Conservation (phyloP, 2,113 vertebrate species). For the Oncorhynchus kisutch region DNA sequence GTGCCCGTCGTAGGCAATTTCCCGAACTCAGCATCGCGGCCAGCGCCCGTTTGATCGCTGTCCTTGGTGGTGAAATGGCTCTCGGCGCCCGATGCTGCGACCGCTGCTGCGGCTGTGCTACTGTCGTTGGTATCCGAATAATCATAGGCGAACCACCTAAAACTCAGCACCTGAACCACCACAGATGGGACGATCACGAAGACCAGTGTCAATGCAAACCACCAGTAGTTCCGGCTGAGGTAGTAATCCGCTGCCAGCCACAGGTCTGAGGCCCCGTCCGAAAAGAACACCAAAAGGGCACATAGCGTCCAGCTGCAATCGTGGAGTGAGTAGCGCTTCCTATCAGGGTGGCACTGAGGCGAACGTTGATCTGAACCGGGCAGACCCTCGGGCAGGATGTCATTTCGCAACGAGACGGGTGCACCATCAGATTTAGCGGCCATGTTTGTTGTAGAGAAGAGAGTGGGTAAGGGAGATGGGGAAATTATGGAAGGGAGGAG, state of each 20-base stretch:
- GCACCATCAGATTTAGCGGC: slow-evolving; percentile 95
- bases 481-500: slow-evolving; percentile 62
- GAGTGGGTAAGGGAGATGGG: slow-evolving; percentile 69
- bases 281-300: slow-evolving; percentile 92
- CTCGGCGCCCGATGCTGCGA: slow-evolving; percentile 73
- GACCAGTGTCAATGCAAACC: slow-evolving; percentile 89
- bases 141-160: slow-evolving; percentile 94
- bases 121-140: slow-evolving; percentile 66
- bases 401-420: slow-evolving; percentile 73
- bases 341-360: slow-evolving; percentile 45
- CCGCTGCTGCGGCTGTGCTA: slow-evolving; percentile 69
- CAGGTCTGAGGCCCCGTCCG: slow-evolving; percentile 96
- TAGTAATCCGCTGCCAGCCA: slow-evolving; percentile 95
- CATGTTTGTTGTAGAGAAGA: slow-evolving; percentile 88
- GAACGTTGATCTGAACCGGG: slow-evolving; percentile 64
- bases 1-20: slow-evolving; percentile 56
- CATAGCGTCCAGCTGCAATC: slow-evolving; percentile 90
- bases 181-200: slow-evolving; percentile 90
- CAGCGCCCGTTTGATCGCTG: slow-evolving; percentile 73
- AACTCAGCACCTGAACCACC: slow-evolving; percentile 91
- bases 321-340: slow-evolving; percentile 76
- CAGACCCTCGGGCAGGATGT: slow-evolving; percentile 56
- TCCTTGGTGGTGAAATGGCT: slow-evolving; percentile 76
- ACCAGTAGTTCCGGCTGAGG: slow-evolving; percentile 78
- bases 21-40: slow-evolving; percentile 60